phyloP scores from a whole-genome alignment of 2,888 invertebrate species.

The Cantharis nigra region DNA sequence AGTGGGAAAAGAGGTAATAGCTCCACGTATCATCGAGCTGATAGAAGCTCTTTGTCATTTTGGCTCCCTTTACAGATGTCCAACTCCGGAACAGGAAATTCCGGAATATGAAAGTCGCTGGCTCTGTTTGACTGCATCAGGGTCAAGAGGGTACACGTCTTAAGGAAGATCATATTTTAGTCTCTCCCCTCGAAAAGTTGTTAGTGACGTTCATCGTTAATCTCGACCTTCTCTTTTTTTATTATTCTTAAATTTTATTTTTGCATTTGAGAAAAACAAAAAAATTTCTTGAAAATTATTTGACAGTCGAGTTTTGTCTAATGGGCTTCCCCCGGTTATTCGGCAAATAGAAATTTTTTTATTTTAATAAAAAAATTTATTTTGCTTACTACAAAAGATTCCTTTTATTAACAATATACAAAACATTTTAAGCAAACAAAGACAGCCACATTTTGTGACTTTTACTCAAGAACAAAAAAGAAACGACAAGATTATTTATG shows the following conservation, averaged over 20 bases:
- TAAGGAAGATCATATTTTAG: slow-evolving; percentile 13
- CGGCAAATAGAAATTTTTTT: slow-evolving; percentile 3
- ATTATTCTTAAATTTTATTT: not conserved
- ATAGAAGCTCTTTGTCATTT: slow-evolving; percentile 22
- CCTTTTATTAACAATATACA: slow-evolving; percentile 14
- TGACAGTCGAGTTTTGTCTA: not conserved
- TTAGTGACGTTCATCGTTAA: slow-evolving; percentile 10
- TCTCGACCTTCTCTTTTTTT: slow-evolving; percentile 12
- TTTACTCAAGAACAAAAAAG: slow-evolving; percentile 12
- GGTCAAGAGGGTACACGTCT: slow-evolving; percentile 4
- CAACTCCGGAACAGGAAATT: slow-evolving; percentile 1
- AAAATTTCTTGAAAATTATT: not conserved
- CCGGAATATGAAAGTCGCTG: not conserved
- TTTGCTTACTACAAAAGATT: slow-evolving; percentile 17
- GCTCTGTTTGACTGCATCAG: slow-evolving; percentile 7
- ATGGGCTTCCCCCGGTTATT: not conserved
- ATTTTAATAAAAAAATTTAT: slow-evolving; percentile 18
- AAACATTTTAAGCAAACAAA: slow-evolving; percentile 13
- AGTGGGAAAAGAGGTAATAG: slow-evolving; percentile 21
- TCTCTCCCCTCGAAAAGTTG: slow-evolving; percentile 5
- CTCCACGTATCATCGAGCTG: slow-evolving; percentile 21
- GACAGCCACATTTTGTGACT: slow-evolving; percentile 2
- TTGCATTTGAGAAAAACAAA: not conserved
- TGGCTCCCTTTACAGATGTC: slow-evolving; percentile 15
- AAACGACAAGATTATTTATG: slow-evolving; percentile 40